Evolutionary conservation across 2,888 invertebrate species (phyloP).

Genomic region (Vandiemenella viatica): DNA sequence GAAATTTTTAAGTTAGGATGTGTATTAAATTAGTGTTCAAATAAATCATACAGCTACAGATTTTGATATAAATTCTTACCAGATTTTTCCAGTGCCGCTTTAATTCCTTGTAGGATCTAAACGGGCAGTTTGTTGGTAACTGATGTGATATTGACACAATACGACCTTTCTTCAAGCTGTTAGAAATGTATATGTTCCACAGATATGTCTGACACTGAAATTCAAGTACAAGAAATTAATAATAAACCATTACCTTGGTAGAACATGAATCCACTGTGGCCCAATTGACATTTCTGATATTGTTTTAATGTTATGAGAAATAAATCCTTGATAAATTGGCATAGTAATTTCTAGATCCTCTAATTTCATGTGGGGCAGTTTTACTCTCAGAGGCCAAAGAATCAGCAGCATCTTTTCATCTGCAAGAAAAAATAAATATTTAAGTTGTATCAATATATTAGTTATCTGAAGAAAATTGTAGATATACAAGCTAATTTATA

Average conservation of each 20-base stretch:
- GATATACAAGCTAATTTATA: too few species aligned
- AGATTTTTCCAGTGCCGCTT: neutral
- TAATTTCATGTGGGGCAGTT: neutral
- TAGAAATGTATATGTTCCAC: too few species aligned
- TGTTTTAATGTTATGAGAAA: neutral
- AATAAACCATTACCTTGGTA: neutral
- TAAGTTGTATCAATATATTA: too few species aligned
- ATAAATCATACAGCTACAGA: too few species aligned
- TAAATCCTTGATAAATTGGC: too few species aligned
- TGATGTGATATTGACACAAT: neutral
- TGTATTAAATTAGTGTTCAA: neutral
- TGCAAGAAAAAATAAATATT: neutral
- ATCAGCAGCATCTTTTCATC: neutral
- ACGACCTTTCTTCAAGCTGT: neutral
- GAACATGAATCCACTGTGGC: neutral
- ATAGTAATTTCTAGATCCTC: neutral
- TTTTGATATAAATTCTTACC: too few species aligned
- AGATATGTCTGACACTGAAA: too few species aligned
- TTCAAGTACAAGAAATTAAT: neutral
- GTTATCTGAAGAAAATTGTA: too few species aligned
- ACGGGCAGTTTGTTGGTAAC: neutral
- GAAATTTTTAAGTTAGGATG: neutral
- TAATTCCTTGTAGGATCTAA: neutral
- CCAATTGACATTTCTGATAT: neutral
- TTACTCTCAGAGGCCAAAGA: neutral